Evolutionary conservation across 2,797 vertebrate genomes (phyloP).

Genomic region (Apogon hyalosoma): DNA sequence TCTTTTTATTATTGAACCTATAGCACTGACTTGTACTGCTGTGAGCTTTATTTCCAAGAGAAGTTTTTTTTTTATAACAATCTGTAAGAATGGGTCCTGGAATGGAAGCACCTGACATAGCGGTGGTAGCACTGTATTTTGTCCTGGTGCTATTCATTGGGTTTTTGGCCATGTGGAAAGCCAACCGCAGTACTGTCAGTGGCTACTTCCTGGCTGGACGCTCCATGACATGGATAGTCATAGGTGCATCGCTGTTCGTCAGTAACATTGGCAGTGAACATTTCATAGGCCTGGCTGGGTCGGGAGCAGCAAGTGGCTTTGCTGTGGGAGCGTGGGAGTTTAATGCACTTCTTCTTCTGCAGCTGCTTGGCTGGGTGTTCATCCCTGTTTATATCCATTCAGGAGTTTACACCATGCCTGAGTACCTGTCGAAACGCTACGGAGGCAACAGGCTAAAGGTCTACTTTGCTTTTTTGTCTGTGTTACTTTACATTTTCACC

Average conservation of each 20-base stretch:
- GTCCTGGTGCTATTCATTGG: constrained; percentile 94
- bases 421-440: constrained; percentile 96
- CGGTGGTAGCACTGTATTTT: constrained; percentile 96
- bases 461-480: constrained; percentile 94
- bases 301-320: constrained; percentile 97
- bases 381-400: constrained; percentile 97
- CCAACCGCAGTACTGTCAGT: constrained; percentile 95
- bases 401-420: constrained; percentile 98
- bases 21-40: constrained; percentile 11
- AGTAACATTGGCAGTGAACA: constrained; percentile 99
- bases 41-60: constrained; percentile 12
- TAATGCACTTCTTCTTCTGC: constrained; percentile 96
- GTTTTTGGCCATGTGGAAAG: constrained; percentile 97
- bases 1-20: constrained; percentile 11
- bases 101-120: constrained; percentile 95
- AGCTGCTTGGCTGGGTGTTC: constrained; percentile 98
- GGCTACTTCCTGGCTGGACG: constrained; percentile 99
- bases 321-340: constrained; percentile 99
- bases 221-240: constrained; percentile 95
- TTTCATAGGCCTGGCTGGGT: constrained; percentile 98
- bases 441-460: constrained; percentile 95
- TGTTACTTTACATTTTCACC: constrained; percentile 98
- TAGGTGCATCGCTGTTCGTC: constrained; percentile 97
- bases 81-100: constrained; percentile 85
- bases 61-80: constrained; percentile 10